These are phyloP conservation scores for Eulacestoma nigropectus DNA, from an alignment of 2,113 vertebrate genomes.

Conservation along the genomic window DNA sequence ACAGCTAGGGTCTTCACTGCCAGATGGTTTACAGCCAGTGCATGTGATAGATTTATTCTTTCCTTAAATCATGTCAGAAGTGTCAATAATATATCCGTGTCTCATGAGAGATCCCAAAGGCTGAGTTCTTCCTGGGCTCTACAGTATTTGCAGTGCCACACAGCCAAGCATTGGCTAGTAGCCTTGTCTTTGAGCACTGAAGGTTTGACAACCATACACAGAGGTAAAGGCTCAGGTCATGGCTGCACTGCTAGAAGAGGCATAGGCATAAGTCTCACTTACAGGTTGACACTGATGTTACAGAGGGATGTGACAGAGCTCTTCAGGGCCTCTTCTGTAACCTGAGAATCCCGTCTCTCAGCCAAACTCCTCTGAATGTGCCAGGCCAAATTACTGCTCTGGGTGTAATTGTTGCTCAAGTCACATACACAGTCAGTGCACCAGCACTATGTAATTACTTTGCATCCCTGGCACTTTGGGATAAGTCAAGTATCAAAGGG, in stretches of 20 bases:
- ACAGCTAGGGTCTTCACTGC: not conserved
- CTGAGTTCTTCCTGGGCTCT: not conserved
- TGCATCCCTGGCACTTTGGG: not conserved
- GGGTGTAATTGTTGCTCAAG: not conserved
- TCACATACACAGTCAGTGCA: not conserved
- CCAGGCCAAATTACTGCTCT: constrained; percentile 27
- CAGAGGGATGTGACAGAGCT: not conserved
- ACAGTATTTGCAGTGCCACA: not conserved
- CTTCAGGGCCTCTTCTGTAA: not conserved
- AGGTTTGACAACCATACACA: not conserved
- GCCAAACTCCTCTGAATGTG: not conserved
- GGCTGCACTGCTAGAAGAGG: not conserved
- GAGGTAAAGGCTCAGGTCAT: not conserved
- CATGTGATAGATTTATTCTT: not conserved
- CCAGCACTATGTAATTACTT: not conserved
- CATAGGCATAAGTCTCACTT: not conserved
- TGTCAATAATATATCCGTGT: not conserved
- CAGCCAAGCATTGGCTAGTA: not conserved
- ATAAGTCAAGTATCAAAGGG: constrained; percentile 1
- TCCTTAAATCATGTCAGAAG: not conserved
- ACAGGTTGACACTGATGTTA: not conserved
- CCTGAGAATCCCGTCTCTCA: not conserved
- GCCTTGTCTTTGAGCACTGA: not conserved
- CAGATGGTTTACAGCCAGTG: not conserved
- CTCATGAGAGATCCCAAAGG: not conserved